Evolutionary conservation across 2,888 invertebrate genomes (phyloP).

Genomic region (Hypselothyrea guttata): DNA sequence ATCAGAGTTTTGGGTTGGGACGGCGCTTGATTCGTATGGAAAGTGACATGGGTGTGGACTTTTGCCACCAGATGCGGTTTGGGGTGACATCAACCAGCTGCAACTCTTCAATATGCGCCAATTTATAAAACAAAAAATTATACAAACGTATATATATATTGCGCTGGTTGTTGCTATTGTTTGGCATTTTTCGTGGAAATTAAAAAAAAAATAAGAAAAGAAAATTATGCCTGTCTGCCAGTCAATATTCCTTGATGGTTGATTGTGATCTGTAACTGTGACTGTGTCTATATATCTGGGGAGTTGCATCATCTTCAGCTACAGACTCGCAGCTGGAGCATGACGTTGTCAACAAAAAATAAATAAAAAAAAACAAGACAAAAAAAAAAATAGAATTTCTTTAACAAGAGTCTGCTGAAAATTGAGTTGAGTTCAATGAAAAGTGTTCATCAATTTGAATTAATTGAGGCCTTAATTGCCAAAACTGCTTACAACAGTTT

Average conservation of each 20-base stretch:
- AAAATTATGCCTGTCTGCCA: conserved; percentile 31
- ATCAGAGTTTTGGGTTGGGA: conserved; percentile 17
- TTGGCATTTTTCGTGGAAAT: conserved; percentile 52
- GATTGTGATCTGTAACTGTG: conserved; percentile 20
- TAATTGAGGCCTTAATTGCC: conserved; percentile 47
- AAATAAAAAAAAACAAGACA: conserved; percentile 16
- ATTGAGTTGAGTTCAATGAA: conserved; percentile 31
- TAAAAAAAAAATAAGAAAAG: conserved; percentile 20
- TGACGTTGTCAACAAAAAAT: conserved; percentile 41
- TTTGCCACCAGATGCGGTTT: conserved; percentile 22
- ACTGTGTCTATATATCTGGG: conserved; percentile 17
- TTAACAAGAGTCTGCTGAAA: neutral
- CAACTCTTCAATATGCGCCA: conserved; percentile 47
- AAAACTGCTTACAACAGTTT: conserved; percentile 35
- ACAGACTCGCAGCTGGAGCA: conserved; percentile 40
- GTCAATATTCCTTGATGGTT: conserved; percentile 21
- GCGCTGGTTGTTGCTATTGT: conserved; percentile 26
- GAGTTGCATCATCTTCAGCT: conserved; percentile 54
- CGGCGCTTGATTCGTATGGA: conserved; percentile 6
- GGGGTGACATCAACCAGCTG: conserved; percentile 52
- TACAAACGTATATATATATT: conserved; percentile 36
- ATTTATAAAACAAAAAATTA: conserved; percentile 54
- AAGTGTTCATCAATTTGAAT: conserved; percentile 58
- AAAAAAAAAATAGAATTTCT: neutral
- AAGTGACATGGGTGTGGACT: conserved; percentile 34